A percentile compares a stretch with the other conserved stretches of the same genome.
Evolutionary conservation across 2,113 vertebrate genomes (phyloP).

Genomic region (Eleginops maclovinus): DNA sequence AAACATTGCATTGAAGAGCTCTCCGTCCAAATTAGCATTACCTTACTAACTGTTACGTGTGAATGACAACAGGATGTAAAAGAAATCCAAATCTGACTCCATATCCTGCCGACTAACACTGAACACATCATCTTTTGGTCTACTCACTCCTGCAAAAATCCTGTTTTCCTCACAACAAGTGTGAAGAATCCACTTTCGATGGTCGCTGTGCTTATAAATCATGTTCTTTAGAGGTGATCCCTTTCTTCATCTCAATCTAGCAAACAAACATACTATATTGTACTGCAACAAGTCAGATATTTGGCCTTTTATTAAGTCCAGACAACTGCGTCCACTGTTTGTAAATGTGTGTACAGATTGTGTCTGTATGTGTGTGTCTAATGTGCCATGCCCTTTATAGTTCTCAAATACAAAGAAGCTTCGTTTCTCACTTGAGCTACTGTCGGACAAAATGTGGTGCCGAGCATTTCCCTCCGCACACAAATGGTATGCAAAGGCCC

Average conservation of each 20-base stretch:
- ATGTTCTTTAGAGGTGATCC: neutral
- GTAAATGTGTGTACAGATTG: constrained; percentile 43
- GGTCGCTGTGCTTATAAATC: neutral
- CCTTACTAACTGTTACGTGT: neutral
- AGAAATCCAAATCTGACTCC: neutral
- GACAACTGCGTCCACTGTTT: constrained; percentile 34
- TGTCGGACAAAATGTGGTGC: constrained; percentile 7
- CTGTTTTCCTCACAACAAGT: neutral
- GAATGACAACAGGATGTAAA: neutral
- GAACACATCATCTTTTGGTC: neutral
- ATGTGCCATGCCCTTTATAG: constrained; percentile 37
- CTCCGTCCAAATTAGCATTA: neutral
- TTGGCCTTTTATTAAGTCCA: constrained; percentile 17
- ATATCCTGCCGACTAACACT: neutral
- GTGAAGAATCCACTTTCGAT: neutral
- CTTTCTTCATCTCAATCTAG: neutral
- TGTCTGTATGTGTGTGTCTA: constrained; percentile 19
- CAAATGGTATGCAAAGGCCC: constrained; percentile 76
- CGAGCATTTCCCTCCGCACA: constrained; percentile 38
- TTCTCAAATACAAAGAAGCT: constrained; percentile 33
- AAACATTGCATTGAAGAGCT: neutral
- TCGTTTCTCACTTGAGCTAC: constrained; percentile 36
- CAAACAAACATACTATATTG: neutral
- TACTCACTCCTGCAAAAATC: too few species aligned
- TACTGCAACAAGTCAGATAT: constrained; percentile 20